Evolutionary conservation across 2,888 invertebrate genomes (phyloP).

Genomic region (Cremastobaeus sp.): DNA sequence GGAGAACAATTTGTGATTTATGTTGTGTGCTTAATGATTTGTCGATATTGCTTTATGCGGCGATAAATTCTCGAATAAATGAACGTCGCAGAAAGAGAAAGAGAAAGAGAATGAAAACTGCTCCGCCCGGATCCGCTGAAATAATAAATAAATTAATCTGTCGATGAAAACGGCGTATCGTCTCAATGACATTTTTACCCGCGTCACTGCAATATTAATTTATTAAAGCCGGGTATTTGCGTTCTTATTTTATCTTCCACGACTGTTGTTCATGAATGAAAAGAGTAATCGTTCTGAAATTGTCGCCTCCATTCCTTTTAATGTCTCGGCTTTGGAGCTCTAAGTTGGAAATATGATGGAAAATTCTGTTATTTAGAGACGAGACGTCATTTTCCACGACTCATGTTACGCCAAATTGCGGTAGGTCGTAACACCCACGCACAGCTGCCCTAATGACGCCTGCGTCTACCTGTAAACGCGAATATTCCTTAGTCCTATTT

Average conservation of each 20-base stretch:
- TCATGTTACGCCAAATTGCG: conserved; percentile 35
- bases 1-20: no score
- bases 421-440: conserved; percentile 47
- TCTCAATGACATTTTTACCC: conserved; percentile 16
- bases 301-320: no score
- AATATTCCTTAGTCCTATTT: no score
- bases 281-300: no score
- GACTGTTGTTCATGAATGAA: no score
- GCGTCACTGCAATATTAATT: conserved; percentile 13
- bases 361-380: no score
- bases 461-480: no score
- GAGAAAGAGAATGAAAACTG: not conserved
- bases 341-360: no score
- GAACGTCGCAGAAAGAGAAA: not conserved
- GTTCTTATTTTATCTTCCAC: no score
- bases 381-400: conserved; percentile 25
- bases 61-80: not conserved
- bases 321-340: no score
- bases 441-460: conserved; percentile 28
- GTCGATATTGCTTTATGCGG: not conserved
- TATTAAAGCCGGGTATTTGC: no score
- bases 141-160: conserved; percentile 19
- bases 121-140: not conserved
- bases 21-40: no score
- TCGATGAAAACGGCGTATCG: not conserved